phyloP scores from a whole-genome alignment of 2,113 vertebrate species.

The Pelmatolapia mariae region DNA sequence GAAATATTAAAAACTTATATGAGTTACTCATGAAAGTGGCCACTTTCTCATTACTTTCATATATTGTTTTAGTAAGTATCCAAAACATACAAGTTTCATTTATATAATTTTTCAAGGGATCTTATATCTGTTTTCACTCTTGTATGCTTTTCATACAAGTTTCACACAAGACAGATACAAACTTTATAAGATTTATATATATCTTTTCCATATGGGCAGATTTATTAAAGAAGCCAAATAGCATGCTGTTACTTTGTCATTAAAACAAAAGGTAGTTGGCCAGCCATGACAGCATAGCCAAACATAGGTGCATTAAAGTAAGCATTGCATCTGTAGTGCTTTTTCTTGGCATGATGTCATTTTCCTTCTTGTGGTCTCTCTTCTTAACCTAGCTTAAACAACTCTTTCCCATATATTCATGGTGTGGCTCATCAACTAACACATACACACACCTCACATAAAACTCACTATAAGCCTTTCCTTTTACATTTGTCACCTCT shows the following conservation, averaged over 20 bases:
- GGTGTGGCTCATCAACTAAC: neutral
- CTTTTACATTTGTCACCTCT: neutral
- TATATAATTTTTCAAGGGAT: too few species aligned
- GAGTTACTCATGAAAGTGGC: too few species aligned
- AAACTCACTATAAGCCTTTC: neutral
- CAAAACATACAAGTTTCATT: too few species aligned
- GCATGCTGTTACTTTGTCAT: neutral
- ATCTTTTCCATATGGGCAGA: too few species aligned
- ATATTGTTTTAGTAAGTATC: too few species aligned
- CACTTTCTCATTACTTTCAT: too few species aligned
- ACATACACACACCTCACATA: neutral
- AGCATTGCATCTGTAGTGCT: neutral
- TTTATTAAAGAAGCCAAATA: neutral
- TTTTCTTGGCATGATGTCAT: neutral
- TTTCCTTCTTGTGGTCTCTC: neutral
- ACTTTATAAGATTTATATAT: too few species aligned
- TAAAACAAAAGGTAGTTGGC: neutral
- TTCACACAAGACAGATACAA: too few species aligned
- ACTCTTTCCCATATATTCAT: neutral
- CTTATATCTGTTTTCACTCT: too few species aligned
- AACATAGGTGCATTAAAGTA: neutral
- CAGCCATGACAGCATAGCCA: neutral
- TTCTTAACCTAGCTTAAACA: neutral
- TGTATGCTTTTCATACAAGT: too few species aligned
- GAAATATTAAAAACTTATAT: too few species aligned